Percentiles rank a stretch among this genome's conserved stretches.
Evolutionary conservation across 2,113 vertebrate genomes (phyloP).

Genomic region (Carassius carassius): DNA sequence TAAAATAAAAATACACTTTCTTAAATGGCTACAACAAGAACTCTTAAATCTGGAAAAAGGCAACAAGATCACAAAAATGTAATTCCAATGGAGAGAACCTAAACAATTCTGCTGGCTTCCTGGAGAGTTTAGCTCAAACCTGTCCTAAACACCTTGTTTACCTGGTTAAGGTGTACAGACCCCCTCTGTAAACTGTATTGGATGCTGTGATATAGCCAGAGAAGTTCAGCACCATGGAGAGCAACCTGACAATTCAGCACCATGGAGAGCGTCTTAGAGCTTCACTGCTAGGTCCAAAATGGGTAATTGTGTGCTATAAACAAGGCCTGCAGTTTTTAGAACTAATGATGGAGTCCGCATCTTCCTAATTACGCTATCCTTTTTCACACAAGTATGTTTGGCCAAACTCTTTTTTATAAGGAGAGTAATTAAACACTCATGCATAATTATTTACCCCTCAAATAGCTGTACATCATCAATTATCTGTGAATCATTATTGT

Average conservation of each 20-base stretch:
- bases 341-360: constrained; percentile 32
- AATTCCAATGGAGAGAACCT: too few relatives aligned
- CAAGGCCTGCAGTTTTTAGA: constrained; percentile 35
- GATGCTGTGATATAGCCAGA: background rate
- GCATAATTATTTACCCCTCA: constrained; percentile 35
- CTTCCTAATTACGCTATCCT: constrained; percentile 12
- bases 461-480: constrained; percentile 29
- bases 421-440: constrained; percentile 25
- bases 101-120: background rate
- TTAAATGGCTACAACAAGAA: too few relatives aligned
- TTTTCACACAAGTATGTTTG: constrained; percentile 23
- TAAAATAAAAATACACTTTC: too few relatives aligned
- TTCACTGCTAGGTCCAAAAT: background rate
- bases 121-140: background rate
- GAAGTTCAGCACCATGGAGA: constrained; percentile 15
- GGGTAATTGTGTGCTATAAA: background rate
- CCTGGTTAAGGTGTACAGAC: background rate
- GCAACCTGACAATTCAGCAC: background rate
- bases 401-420: constrained; percentile 23
- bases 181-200: background rate
- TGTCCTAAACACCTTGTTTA: background rate
- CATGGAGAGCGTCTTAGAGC: constrained; percentile 10
- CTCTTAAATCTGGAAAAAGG: background rate
- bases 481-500: constrained; percentile 25
- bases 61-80: background rate